Conservation (phyloP, 2,113 vertebrate genomes). For the Crotalus viridis region DNA sequence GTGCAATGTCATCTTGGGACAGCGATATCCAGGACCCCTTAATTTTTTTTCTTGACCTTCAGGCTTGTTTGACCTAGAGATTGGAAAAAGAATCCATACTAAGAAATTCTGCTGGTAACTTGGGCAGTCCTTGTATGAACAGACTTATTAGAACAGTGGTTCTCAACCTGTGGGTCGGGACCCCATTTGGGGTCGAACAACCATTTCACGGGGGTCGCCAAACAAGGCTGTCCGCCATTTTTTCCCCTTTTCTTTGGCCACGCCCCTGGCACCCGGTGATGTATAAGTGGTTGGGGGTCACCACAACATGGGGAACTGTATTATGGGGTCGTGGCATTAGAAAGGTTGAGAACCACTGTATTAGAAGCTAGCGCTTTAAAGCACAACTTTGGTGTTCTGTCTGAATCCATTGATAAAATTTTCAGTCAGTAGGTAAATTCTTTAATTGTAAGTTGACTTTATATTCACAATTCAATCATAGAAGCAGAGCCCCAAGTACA, state of each 20-base stretch:
- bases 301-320: too few species aligned
- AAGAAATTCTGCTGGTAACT: neutral
- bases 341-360: too few species aligned
- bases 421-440: neutral
- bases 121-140: neutral
- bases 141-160: neutral
- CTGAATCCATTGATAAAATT: too few species aligned
- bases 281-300: too few species aligned
- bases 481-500: neutral
- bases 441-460: neutral
- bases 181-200: too few species aligned
- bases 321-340: too few species aligned
- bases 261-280: too few species aligned
- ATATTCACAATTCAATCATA: neutral
- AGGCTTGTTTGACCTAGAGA: neutral
- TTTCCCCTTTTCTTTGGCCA: too few species aligned
- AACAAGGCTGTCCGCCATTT: too few species aligned
- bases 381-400: neutral
- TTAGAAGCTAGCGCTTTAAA: neutral
- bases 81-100: neutral
- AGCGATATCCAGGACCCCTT: neutral
- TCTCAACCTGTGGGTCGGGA: too few species aligned
- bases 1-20: neutral
- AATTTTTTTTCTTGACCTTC: neutral
- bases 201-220: too few species aligned